Evolutionary conservation across 2,797 vertebrate species (phyloP), one percentile per base, ranked within the genome.

Genomic region (Synanceia verrucosa): DNA sequence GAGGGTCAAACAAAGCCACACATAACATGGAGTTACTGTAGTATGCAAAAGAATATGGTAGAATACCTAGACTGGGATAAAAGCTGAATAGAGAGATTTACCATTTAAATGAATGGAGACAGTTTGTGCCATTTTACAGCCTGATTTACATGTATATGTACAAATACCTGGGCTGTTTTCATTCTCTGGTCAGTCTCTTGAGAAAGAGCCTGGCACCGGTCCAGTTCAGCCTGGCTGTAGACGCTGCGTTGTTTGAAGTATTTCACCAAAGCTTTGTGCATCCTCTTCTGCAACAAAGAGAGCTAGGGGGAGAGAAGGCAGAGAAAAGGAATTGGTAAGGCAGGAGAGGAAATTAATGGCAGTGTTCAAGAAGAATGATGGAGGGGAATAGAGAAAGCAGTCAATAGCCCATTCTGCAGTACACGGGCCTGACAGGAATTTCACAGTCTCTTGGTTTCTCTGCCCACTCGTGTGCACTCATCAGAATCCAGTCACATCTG

Each of bases 401-500:
- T 98, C 97, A 99, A 99, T 99, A 99, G 97, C 97, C 97, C 97
- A 96, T 99, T 98, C 97, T 95, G 96, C 94, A 95, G 96, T 96
- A 96, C 94, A 96, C 93, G 91, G 97, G 95, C 97, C 97, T 99
- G 98, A 99, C 98, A 99, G 97, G 97, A 99, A 99, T 99, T 99
- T 99, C 97, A 99, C 97, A 99, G 97, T 98, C 97, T 97, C 96
- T 96, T 99, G 97, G 94, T 98, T 98, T 97, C 94, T 96, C 97
- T 96, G 96, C 96, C 96, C 96, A 97, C 96, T 99, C 97, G 97
- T 99, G 98, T 95, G 98, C 97, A 99, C 94, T 99, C 97, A 95
- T 96, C 96, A 97, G 98, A 97, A 98, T 97, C 97, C 96, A 98
- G 97, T 97, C 97, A 99, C 98, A 99, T 99, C 98, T 99, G 98